Evolutionary conservation across 2,113 vertebrate genomes (phyloP).

Genomic region (Hystrix cristata): DNA sequence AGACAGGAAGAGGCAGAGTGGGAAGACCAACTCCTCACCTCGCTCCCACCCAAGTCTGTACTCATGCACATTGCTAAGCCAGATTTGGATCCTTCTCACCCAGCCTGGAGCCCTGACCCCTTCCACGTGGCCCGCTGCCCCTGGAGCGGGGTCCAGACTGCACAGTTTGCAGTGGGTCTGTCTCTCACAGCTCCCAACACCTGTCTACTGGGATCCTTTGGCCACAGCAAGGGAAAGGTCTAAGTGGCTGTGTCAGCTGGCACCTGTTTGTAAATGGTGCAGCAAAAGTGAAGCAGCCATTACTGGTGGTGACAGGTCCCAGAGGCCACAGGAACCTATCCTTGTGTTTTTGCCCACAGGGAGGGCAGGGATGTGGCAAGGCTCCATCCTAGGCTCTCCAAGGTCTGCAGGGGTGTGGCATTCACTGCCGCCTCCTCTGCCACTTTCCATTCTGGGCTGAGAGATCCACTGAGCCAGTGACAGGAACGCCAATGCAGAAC

Average conservation of each 20-base stretch:
- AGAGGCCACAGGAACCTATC: not conserved
- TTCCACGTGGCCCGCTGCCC: not conserved
- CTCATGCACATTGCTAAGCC: not conserved
- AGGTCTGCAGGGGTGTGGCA: too few species aligned
- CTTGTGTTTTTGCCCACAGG: not conserved
- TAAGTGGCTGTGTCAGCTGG: not conserved
- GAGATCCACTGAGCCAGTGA: not conserved
- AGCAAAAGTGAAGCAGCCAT: not conserved
- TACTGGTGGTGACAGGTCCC: not conserved
- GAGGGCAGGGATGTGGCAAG: too few species aligned
- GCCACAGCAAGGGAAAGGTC: not conserved
- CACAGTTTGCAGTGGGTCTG: not conserved
- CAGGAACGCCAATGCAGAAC: not conserved
- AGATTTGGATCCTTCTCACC: not conserved
- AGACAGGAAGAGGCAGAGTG: not conserved
- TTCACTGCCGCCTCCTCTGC: not conserved
- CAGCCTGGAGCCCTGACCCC: not conserved
- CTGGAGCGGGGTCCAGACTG: not conserved
- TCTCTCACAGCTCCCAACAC: not conserved
- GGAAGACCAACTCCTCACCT: not conserved
- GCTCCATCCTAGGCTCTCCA: not conserved
- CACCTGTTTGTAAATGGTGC: not conserved
- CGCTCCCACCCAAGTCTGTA: not conserved
- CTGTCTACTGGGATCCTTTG: not conserved
- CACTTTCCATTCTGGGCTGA: not conserved